These are phyloP conservation scores for Ophion ellenae DNA, from an alignment of 2,888 invertebrate genomes.

Conservation along the genomic window DNA sequence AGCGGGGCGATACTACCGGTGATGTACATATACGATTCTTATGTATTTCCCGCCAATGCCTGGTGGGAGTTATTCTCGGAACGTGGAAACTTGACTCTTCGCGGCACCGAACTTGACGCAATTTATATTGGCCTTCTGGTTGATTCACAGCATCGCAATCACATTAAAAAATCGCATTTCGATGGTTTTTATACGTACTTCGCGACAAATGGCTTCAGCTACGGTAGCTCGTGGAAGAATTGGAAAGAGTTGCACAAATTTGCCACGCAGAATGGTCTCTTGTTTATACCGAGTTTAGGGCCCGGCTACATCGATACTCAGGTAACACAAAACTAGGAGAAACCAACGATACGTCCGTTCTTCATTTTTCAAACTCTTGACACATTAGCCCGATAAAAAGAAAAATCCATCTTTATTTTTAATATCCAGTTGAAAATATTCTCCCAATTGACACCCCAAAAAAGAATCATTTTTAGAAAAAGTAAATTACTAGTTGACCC, in stretches of 20 bases:
- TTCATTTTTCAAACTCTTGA: not conserved
- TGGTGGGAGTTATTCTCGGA: slow-evolving; percentile 85
- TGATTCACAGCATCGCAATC: slow-evolving; percentile 85
- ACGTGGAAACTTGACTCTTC: slow-evolving; percentile 84
- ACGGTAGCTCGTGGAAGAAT: slow-evolving; percentile 87
- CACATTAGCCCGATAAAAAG: too few species aligned
- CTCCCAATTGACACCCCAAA: not conserved
- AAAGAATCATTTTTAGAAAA: not conserved
- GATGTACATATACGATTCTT: slow-evolving; percentile 88
- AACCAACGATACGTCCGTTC: not conserved
- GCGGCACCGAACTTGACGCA: slow-evolving; percentile 86
- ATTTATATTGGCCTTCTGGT: slow-evolving; percentile 87
- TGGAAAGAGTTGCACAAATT: slow-evolving; percentile 86
- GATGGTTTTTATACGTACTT: slow-evolving; percentile 88
- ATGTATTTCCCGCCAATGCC: slow-evolving; percentile 84
- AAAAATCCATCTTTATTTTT: not conserved
- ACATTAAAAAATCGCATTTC: slow-evolving; percentile 85
- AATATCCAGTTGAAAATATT: not conserved
- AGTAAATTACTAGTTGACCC: not conserved
- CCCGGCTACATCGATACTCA: slow-evolving; percentile 89
- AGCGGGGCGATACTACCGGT: slow-evolving; percentile 84
- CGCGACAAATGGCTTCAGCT: slow-evolving; percentile 87
- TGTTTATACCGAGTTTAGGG: slow-evolving; percentile 89
- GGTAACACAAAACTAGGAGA: slow-evolving; percentile 74
- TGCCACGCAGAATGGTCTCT: slow-evolving; percentile 85